phyloP scores from a whole-genome alignment of 2,888 invertebrate species.

The Calameuta idolon region DNA sequence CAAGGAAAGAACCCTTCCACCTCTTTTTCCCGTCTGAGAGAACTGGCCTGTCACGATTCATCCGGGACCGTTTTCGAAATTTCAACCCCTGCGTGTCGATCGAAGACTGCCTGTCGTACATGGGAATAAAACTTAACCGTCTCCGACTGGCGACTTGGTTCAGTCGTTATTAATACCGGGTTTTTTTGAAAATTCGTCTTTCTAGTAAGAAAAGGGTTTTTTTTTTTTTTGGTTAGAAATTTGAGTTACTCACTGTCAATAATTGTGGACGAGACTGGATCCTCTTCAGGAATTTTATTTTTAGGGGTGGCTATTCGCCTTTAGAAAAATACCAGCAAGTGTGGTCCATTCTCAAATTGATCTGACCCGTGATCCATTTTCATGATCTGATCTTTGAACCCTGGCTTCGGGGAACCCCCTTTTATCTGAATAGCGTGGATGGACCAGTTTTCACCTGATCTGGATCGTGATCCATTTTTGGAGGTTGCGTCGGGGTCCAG shows the following conservation, averaged over 20 bases:
- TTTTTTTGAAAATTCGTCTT: too few relatives aligned
- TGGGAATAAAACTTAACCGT: too few relatives aligned
- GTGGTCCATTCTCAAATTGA: too few relatives aligned
- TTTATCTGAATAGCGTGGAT: slow-evolving; percentile 25
- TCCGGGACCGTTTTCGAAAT: slow-evolving; percentile 12
- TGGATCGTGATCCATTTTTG: slow-evolving; percentile 53
- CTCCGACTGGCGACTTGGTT: too few relatives aligned
- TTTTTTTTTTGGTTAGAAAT: background rate
- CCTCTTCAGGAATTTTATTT: too few relatives aligned
- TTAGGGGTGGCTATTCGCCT: too few relatives aligned
- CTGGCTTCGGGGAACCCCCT: slow-evolving; percentile 5
- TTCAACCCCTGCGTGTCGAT: background rate
- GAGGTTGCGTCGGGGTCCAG: slow-evolving; percentile 28
- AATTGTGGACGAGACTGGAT: too few relatives aligned
- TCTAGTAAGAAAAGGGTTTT: background rate
- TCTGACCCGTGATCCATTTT: slow-evolving; percentile 12
- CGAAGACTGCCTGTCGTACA: too few relatives aligned
- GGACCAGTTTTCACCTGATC: slow-evolving; percentile 67
- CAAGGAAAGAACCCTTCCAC: slow-evolving; percentile 10
- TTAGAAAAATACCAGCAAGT: too few relatives aligned
- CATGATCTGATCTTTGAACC: slow-evolving; percentile 39
- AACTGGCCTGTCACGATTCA: slow-evolving; percentile 18
- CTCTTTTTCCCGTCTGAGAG: slow-evolving; percentile 5
- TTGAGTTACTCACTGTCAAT: too few relatives aligned
- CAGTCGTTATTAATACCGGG: too few relatives aligned